Evolutionary conservation across 2,888 invertebrate species (phyloP).

Genomic region (Amaurobius ferox): DNA sequence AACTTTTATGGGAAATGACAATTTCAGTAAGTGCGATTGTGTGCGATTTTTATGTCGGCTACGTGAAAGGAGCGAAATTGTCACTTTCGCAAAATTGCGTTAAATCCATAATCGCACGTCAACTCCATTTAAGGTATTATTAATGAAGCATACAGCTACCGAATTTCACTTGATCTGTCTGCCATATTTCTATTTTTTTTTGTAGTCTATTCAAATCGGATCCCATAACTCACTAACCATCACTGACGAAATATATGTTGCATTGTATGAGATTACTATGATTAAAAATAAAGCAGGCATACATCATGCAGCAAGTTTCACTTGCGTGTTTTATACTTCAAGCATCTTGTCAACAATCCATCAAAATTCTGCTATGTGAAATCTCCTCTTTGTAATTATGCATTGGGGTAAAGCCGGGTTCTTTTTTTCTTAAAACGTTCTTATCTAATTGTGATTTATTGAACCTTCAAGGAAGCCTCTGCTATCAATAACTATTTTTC

Average conservation of each 20-base stretch:
- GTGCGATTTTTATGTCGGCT: too few relatives aligned
- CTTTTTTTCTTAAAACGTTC: neutral
- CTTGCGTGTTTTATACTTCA: neutral
- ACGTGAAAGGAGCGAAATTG: too few relatives aligned
- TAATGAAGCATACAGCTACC: neutral
- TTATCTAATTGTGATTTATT: neutral
- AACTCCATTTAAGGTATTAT: neutral
- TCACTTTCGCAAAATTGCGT: too few relatives aligned
- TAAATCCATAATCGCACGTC: too few relatives aligned
- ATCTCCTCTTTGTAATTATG: neutral
- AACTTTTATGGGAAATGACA: too few relatives aligned
- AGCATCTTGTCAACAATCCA: neutral
- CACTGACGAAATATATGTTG: neutral
- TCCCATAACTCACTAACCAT: slow-evolving; percentile 1
- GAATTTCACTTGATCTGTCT: neutral
- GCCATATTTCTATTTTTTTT: too few relatives aligned
- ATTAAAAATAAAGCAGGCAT: neutral
- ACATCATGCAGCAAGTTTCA: neutral
- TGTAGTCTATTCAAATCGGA: neutral
- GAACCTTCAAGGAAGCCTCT: neutral
- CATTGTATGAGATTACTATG: neutral
- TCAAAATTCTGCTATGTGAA: neutral
- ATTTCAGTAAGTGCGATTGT: too few relatives aligned
- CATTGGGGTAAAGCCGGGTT: neutral
- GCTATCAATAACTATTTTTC: too few relatives aligned